Conservation (phyloP, 2,888 invertebrate genomes). For the Drosophila antonietae region DNA sequence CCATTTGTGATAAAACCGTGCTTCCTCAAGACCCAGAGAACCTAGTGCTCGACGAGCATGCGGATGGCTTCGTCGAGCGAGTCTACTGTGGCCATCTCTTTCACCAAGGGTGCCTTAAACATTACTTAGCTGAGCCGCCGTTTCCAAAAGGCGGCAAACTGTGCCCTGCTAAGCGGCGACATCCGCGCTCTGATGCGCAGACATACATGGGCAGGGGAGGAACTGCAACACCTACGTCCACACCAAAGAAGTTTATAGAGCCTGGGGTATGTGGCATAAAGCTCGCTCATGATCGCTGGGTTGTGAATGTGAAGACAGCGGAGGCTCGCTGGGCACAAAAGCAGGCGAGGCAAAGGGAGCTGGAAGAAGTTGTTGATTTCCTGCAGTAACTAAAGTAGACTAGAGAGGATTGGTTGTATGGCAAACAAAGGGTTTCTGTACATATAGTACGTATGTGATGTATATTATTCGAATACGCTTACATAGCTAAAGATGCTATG, state of each 20-base stretch:
- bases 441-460: slow-evolving; percentile 56
- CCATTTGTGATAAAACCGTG: slow-evolving; percentile 87
- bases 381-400: slow-evolving; percentile 84
- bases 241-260: not conserved
- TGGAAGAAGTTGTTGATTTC: slow-evolving; percentile 91
- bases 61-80: slow-evolving; percentile 88
- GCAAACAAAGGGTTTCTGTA: slow-evolving; percentile 5
- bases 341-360: slow-evolving; percentile 89
- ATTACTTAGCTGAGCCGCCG: slow-evolving; percentile 89
- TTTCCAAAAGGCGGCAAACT: slow-evolving; percentile 90
- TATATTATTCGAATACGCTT: slow-evolving; percentile 66
- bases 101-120: slow-evolving; percentile 88
- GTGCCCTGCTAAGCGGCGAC: slow-evolving; percentile 86
- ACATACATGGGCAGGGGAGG: slow-evolving; percentile 80
- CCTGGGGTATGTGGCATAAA: slow-evolving; percentile 86
- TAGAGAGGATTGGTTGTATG: not conserved
- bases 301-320: slow-evolving; percentile 88
- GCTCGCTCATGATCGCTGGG: slow-evolving; percentile 91
- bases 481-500: slow-evolving; percentile 50
- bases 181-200: slow-evolving; percentile 83
- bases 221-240: slow-evolving; percentile 4
- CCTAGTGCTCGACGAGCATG: slow-evolving; percentile 86
- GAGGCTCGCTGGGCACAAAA: slow-evolving; percentile 92
- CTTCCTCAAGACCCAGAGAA: slow-evolving; percentile 87
- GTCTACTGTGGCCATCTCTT: slow-evolving; percentile 91